Base-by-base conservation (phyloP, 2,888 invertebrate genomes). In the Acanthoscelides obtectus region DNA sequence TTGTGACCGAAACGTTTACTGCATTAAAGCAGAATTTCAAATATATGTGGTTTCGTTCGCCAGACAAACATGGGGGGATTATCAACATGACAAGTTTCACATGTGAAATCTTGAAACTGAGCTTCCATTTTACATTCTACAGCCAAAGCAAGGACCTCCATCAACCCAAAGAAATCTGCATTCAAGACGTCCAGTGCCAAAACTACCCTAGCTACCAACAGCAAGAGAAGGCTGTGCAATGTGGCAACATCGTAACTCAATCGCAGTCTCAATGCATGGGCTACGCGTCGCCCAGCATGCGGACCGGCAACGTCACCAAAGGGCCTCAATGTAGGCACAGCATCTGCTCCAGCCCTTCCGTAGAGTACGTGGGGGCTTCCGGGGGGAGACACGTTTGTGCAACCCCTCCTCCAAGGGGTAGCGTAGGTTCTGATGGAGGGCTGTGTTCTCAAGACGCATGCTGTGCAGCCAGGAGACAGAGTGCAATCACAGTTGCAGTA, bases 351-450 rank as follows among this genome's bases (percentile, higher is more conserved):
- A 84, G 83, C 75, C 82, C 85, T 68, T 81, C 84, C 74, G 85
- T 87, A 27, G 90, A 91, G 81, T 91, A 90, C 82, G 89, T 90
- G 78, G 90, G 90, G 25, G 89, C 89, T 64, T 89, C 89, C 75
- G 90, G 90, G 27, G 90, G 90, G 4, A 86, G 91, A 72, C 87
- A 89, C 76, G 84, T 86, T 65, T 85, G 85, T 76, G 85, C 85
- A 17, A 86, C 85, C 68, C 85, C 86, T 21, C 85, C 85, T 27
- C 83, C 84, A 1, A 80, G 86, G 68, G 82, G 81, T 19, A 82
- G 82, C 76, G 77, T 81, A 68, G 81, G 81, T 21, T 80, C 81
- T 4, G 82, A 82, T 64, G 80, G 79, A 45, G 75, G 80, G 1
- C 71, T 80, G 69, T 83, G 83, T 74, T 81, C 78, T 22, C 6